Conservation (phyloP, 1,140 invertebrate species). For the Platorchestia sp. region DNA sequence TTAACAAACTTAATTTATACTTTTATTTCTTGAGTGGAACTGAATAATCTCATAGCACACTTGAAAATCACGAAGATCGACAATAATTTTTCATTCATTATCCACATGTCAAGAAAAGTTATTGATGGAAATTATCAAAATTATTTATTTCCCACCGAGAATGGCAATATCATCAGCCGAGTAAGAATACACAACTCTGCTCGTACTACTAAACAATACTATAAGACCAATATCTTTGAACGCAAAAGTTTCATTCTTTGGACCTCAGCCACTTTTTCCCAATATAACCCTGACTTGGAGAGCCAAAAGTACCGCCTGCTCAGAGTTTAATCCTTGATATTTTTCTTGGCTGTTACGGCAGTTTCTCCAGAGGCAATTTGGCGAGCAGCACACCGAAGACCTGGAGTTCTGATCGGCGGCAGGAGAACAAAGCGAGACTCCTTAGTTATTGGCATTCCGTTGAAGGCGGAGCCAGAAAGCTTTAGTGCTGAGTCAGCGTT, state of each 20-base stretch:
- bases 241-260: not conserved
- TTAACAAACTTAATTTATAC: no score
- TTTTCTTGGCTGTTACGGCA: not conserved
- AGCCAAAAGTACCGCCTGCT: not conserved
- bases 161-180: not conserved
- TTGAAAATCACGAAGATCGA: not conserved
- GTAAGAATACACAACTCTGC: not conserved
- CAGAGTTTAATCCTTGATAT: not conserved
- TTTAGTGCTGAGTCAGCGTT: conserved; percentile 46
- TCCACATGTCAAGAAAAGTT: not conserved
- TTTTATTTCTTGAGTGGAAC: not conserved
- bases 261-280: not conserved
- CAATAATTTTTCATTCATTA: not conserved
- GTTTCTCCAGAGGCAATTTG: not conserved
- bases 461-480: conserved; percentile 16
- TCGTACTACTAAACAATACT: not conserved
- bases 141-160: not conserved
- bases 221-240: not conserved
- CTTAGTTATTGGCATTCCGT: conserved; percentile 49
- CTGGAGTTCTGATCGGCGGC: not conserved
- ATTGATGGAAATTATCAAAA: not conserved
- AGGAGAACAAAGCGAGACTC: conserved; percentile 24
- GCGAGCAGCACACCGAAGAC: conserved; percentile 3
- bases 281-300: not conserved
- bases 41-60: not conserved